A percentile compares a stretch with the other conserved stretches of the same genome.
phyloP scores from a whole-genome alignment of 2,113 vertebrate species.

The Raja brachyura region DNA sequence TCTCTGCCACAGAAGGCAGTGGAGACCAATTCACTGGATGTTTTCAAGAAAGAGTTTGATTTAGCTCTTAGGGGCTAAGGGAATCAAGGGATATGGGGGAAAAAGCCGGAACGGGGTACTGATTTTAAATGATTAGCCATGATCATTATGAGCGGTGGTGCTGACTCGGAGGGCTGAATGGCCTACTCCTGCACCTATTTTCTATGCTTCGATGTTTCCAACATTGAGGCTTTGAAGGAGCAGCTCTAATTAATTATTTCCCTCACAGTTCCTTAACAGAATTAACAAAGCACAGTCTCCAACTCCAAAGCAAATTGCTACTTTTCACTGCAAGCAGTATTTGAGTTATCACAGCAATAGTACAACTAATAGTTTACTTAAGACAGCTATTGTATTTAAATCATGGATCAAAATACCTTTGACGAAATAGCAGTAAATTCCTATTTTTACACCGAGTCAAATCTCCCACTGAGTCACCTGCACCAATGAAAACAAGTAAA shows the following conservation, averaged over 20 bases:
- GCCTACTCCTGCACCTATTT: too few species aligned
- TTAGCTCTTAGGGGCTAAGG: too few species aligned
- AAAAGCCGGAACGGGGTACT: too few species aligned
- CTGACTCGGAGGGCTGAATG: too few species aligned
- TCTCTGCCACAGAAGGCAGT: too few species aligned
- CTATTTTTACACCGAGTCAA: constrained; percentile 10
- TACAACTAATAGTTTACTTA: background rate
- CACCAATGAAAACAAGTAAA: background rate
- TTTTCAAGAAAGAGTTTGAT: too few species aligned
- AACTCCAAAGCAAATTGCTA: constrained; percentile 1
- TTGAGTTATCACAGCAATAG: background rate
- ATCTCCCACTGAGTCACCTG: background rate
- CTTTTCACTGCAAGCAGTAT: background rate
- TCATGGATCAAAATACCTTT: background rate
- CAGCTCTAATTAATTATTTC: background rate
- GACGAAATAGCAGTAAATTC: background rate
- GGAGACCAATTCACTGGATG: too few species aligned
- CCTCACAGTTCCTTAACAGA: background rate
- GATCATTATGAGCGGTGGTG: too few species aligned
- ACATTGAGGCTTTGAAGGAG: background rate
- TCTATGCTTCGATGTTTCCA: too few species aligned
- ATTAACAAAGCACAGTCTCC: background rate
- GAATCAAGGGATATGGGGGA: too few species aligned
- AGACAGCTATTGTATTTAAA: constrained; percentile 26
- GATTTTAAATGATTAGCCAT: too few species aligned